Conservation (phyloP, 2,888 invertebrate genomes). For the Gymnoscelis rufifasciata region DNA sequence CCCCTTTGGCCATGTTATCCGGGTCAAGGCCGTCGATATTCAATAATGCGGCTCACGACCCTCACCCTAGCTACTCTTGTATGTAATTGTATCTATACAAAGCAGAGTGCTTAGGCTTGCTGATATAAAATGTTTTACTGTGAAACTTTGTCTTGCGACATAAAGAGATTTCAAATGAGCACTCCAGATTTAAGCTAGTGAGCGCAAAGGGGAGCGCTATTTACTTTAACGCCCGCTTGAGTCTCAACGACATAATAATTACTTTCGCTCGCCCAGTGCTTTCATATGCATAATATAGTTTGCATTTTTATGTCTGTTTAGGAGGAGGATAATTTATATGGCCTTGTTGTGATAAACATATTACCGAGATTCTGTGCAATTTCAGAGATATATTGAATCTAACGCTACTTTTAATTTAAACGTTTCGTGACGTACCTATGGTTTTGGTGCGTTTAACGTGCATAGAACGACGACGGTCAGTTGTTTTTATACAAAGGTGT, state of each 20-base stretch:
- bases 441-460: too few relatives aligned
- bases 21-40: constrained; percentile 61
- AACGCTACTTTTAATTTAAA: too few relatives aligned
- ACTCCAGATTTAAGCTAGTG: constrained; percentile 18
- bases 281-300: constrained; percentile 30
- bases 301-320: constrained; percentile 18
- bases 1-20: constrained; percentile 39
- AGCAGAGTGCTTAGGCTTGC: constrained; percentile 20
- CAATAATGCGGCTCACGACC: constrained; percentile 45
- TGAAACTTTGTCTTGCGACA: constrained; percentile 21
- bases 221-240: constrained; percentile 50
- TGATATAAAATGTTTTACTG: constrained; percentile 21
- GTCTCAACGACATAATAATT: constrained; percentile 50
- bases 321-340: neutral
- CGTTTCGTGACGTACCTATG: too few relatives aligned
- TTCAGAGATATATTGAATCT: too few relatives aligned
- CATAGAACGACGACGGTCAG: too few relatives aligned
- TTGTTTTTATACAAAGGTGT: too few relatives aligned
- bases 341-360: constrained; percentile 3
- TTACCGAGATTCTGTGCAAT: neutral
- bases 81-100: constrained; percentile 30
- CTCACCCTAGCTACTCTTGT: constrained; percentile 42
- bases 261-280: constrained; percentile 33
- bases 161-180: constrained; percentile 23
- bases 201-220: constrained; percentile 45